These are phyloP conservation scores for Tinea pellionella DNA, from an alignment of 2,888 invertebrate genomes.

Conservation along the genomic window DNA sequence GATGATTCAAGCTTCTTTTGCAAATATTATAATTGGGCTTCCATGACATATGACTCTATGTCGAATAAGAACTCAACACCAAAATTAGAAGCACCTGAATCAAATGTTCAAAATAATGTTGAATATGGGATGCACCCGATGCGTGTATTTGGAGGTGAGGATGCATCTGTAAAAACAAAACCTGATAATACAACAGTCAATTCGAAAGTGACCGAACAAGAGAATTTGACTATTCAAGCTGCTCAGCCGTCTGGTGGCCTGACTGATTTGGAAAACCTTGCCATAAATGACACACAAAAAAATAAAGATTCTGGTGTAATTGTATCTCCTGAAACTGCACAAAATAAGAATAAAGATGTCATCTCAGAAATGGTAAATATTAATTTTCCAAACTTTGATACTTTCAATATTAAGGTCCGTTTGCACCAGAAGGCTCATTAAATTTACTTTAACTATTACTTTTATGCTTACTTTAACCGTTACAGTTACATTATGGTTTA, in stretches of 20 bases:
- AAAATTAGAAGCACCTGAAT: neutral
- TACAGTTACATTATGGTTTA: no score
- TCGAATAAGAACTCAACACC: slow-evolving; percentile 6
- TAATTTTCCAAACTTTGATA: no score
- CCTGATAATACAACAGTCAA: neutral
- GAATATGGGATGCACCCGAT: neutral
- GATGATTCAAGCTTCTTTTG: slow-evolving; percentile 43
- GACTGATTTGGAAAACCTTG: neutral
- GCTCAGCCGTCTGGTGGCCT: neutral
- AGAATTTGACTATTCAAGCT: neutral
- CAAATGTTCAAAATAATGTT: neutral
- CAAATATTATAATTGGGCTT: slow-evolving; percentile 52
- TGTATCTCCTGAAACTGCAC: slow-evolving; percentile 15
- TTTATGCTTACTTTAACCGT: no score
- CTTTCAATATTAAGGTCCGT: no score
- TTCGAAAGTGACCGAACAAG: neutral
- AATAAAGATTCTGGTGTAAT: neutral
- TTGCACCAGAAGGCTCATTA: no score
- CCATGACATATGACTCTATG: slow-evolving; percentile 20
- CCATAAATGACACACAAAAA: slow-evolving; percentile 7
- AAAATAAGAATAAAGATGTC: slow-evolving; percentile 18
- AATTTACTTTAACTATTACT: no score
- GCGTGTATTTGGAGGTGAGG: neutral
- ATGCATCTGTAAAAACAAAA: neutral
- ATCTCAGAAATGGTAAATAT: slow-evolving; percentile 23